These are phyloP conservation scores for Ataeniobius toweri DNA, from an alignment of 2,797 vertebrate genomes.

Conservation along the genomic window DNA sequence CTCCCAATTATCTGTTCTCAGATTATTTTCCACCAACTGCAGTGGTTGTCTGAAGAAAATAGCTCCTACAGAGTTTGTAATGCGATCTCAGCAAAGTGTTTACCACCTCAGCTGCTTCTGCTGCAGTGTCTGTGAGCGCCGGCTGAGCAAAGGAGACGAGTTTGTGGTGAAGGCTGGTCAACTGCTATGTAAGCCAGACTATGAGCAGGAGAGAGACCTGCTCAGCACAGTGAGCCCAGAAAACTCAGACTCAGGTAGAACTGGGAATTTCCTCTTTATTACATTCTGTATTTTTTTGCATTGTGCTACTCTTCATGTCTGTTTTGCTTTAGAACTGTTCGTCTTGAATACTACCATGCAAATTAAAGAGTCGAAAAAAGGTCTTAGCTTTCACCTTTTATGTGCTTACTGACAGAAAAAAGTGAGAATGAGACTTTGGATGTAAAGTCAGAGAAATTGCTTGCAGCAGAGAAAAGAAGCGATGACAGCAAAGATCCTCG, in stretches of 20 bases:
- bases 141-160: conserved; percentile 91
- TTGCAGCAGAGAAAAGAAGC: conserved; percentile 78
- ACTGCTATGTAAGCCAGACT: conserved; percentile 93
- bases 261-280: neutral
- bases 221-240: conserved; percentile 89
- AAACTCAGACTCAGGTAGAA: conserved; percentile 90
- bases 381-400: neutral
- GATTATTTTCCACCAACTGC: conserved; percentile 92
- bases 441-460: conserved; percentile 83
- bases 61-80: conserved; percentile 91
- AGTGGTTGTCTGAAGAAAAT: conserved; percentile 93
- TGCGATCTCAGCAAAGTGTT: conserved; percentile 91
- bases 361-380: neutral
- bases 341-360: neutral
- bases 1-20: conserved; percentile 55
- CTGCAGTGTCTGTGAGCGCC: conserved; percentile 93
- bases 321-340: neutral
- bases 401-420: conserved; percentile 79
- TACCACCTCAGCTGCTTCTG: conserved; percentile 96
- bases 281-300: neutral
- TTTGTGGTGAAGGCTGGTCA: conserved; percentile 94
- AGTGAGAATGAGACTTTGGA: conserved; percentile 85
- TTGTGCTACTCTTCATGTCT: neutral
- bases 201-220: conserved; percentile 89
- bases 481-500: conserved; percentile 87